phyloP scores from a whole-genome alignment of 2,888 invertebrate species.

The Chalcis sispes region DNA sequence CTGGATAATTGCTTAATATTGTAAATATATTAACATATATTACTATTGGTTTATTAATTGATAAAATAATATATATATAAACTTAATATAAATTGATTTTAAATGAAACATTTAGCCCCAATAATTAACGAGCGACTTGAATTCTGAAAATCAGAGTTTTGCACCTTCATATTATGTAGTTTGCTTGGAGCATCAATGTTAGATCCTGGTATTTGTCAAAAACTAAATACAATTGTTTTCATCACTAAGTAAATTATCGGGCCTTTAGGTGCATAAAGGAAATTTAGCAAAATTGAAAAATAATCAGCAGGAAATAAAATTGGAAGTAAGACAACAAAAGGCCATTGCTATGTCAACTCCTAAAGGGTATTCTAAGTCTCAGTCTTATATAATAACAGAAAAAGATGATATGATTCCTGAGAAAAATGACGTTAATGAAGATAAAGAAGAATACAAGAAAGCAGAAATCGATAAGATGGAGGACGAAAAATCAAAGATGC shows the following conservation, averaged over 20 bases:
- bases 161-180: conserved; percentile 22
- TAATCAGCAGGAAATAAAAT: conserved; percentile 70
- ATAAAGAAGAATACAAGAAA: conserved; percentile 67
- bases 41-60: neutral
- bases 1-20: neutral
- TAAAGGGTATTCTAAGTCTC: conserved; percentile 68
- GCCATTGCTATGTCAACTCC: conserved; percentile 67
- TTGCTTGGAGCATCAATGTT: conserved; percentile 41
- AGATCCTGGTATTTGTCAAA: conserved; percentile 32
- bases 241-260: conserved; percentile 66
- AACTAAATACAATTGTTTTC: conserved; percentile 5
- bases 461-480: conserved; percentile 65
- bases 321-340: conserved; percentile 68
- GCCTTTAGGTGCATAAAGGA: conserved; percentile 74
- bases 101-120: neutral
- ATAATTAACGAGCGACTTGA: conserved; percentile 18
- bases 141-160: conserved; percentile 5
- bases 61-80: neutral
- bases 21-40: neutral
- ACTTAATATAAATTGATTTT: neutral
- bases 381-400: conserved; percentile 64
- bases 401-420: conserved; percentile 66
- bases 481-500: conserved; percentile 71
- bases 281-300: conserved; percentile 72
- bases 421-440: conserved; percentile 66